A percentile compares a stretch with the other conserved stretches of the same genome.
These are phyloP conservation scores for Poliocrania exsul DNA, from an alignment of 2,797 vertebrate genomes.

Conservation along the genomic window DNA sequence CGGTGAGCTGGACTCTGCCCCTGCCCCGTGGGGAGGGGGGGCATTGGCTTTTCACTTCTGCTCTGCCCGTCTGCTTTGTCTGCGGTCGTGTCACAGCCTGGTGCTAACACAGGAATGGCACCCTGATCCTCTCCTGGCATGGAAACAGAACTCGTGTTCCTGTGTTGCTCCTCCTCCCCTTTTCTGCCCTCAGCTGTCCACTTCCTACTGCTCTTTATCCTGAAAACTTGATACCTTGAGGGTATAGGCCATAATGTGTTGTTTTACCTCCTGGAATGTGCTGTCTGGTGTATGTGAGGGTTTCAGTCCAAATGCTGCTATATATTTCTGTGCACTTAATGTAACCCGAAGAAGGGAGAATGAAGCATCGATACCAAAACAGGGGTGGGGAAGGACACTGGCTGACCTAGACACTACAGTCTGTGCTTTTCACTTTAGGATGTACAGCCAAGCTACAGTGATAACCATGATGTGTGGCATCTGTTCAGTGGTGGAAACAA, in stretches of 20 bases:
- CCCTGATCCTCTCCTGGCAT: constrained; percentile 74
- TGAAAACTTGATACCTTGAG: constrained; percentile 80
- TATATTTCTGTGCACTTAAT: constrained; percentile 87
- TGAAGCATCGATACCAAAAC: constrained; percentile 79
- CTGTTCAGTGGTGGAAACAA: constrained; percentile 54
- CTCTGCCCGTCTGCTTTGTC: constrained; percentile 70
- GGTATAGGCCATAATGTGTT: constrained; percentile 76
- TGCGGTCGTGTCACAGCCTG: constrained; percentile 42
- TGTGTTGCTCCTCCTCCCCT: constrained; percentile 64
- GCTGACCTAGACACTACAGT: constrained; percentile 58
- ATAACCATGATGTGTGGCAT: constrained; percentile 42
- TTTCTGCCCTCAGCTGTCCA: constrained; percentile 74
- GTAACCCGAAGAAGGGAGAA: constrained; percentile 80
- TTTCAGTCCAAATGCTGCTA: constrained; percentile 87
- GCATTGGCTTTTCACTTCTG: constrained; percentile 63
- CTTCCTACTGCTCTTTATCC: constrained; percentile 79
- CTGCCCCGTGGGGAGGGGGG: constrained; percentile 23
- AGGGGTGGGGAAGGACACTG: constrained; percentile 60
- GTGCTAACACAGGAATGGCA: constrained; percentile 74
- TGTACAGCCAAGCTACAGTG: constrained; percentile 72
- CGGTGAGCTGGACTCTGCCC: constrained; percentile 37
- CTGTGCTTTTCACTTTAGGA: constrained; percentile 66
- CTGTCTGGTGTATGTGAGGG: constrained; percentile 80
- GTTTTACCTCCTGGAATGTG: constrained; percentile 81
- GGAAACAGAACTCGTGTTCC: constrained; percentile 69